These are phyloP conservation scores for Poecilia latipinna DNA, from an alignment of 2,113 vertebrate species.

Conservation along the genomic window DNA sequence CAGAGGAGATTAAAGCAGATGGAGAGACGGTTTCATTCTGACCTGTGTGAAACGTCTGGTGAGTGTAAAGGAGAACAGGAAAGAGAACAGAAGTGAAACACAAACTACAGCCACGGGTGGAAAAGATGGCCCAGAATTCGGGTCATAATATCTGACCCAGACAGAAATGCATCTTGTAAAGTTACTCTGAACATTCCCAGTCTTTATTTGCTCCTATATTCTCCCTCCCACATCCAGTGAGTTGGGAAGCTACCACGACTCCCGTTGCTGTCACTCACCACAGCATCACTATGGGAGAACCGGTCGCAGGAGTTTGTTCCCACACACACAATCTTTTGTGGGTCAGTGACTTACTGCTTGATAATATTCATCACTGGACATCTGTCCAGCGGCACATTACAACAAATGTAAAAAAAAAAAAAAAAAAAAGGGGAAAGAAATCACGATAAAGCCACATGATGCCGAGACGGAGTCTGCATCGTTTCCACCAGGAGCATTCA, in stretches of 20 bases:
- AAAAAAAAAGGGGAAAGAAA: neutral
- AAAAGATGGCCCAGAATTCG: neutral
- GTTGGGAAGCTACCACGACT: constrained; percentile 48
- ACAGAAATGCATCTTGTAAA: constrained; percentile 25
- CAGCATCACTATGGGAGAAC: constrained; percentile 31
- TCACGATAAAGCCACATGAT: constrained; percentile 10
- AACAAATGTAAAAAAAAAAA: too few species aligned
- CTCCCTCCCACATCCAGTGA: constrained; percentile 20
- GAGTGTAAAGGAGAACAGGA: neutral
- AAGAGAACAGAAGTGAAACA: constrained; percentile 14
- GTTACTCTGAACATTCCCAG: constrained; percentile 18
- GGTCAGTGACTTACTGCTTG: constrained; percentile 25
- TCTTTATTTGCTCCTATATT: neutral
- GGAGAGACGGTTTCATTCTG: constrained; percentile 16
- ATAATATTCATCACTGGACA: constrained; percentile 8
- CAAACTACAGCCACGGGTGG: constrained; percentile 1
- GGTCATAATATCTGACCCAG: constrained; percentile 1
- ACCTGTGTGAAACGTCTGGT: constrained; percentile 26
- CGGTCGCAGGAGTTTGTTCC: constrained; percentile 28
- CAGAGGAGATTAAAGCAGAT: constrained; percentile 23
- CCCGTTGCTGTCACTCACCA: constrained; percentile 12
- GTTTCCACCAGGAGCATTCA: constrained; percentile 41
- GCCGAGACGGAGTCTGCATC: neutral
- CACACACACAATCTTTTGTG: constrained; percentile 22
- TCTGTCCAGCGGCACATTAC: constrained; percentile 17